These are phyloP conservation scores for Limenitis camilla DNA, from an alignment of 2,888 invertebrate species.

Conservation along the genomic window DNA sequence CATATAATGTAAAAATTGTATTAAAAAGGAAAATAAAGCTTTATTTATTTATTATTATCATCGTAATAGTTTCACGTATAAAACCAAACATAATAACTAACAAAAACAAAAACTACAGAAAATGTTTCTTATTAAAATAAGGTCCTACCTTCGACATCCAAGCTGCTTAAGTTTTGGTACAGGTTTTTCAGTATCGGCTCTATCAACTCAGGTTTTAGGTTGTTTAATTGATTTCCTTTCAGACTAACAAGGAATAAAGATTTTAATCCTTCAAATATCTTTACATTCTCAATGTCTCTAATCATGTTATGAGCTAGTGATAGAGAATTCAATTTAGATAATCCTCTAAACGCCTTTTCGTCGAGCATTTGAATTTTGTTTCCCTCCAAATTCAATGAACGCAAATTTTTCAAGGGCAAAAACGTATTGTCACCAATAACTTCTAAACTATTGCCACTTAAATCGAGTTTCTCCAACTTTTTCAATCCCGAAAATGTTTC, in stretches of 20 bases:
- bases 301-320: conserved; percentile 54
- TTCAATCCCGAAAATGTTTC: conserved; percentile 84
- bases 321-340: conserved; percentile 42
- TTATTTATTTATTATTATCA: no score
- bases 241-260: conserved; percentile 46
- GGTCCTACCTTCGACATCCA: conserved; percentile 57
- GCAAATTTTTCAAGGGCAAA: conserved; percentile 46
- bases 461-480: conserved; percentile 79
- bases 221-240: conserved; percentile 49
- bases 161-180: conserved; percentile 38
- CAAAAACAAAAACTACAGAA: no score
- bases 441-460: conserved; percentile 81
- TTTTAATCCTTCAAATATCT: conserved; percentile 45
- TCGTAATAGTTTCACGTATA: no score
- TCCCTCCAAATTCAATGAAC: conserved; percentile 49
- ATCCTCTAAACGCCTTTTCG: conserved; percentile 57
- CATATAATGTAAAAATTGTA: no score
- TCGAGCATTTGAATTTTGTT: conserved; percentile 67
- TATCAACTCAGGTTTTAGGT: conserved; percentile 46
- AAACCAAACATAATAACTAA: no score
- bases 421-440: conserved; percentile 86
- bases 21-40: no score
- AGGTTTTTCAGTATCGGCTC: conserved; percentile 53
- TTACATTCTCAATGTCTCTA: conserved; percentile 42
- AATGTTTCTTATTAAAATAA: background rate